Conservation (phyloP, 2,113 vertebrate genomes). For the Neomonachus schauinslandi region DNA sequence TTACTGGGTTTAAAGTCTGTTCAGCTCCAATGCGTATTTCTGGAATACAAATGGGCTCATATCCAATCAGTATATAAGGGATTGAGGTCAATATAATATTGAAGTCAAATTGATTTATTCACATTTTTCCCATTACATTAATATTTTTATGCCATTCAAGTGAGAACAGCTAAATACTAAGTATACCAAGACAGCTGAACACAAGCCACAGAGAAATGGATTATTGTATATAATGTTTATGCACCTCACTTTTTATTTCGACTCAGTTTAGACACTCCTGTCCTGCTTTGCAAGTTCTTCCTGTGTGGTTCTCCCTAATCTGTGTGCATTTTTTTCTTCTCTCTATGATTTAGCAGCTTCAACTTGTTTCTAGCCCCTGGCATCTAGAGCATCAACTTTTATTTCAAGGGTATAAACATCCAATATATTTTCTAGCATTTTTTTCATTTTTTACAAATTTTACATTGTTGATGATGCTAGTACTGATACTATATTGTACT, state of each 20-base stretch:
- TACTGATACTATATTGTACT: not conserved
- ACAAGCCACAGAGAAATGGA: not conserved
- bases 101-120: not conserved
- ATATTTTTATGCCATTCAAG: not conserved
- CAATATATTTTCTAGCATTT: not conserved
- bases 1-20: not conserved
- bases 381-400: not conserved
- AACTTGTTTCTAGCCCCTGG: not conserved
- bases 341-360: not conserved
- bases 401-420: not conserved
- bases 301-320: no score
- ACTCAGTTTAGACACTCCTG: not conserved
- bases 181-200: not conserved
- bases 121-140: not conserved
- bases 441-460: not conserved
- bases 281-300: not conserved
- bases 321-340: not conserved
- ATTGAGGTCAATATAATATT: not conserved
- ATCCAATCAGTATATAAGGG: not conserved
- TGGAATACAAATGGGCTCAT: not conserved
- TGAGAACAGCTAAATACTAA: not conserved
- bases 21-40: not conserved
- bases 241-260: not conserved
- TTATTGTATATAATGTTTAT: accelerated
- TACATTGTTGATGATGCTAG: not conserved